These are phyloP conservation scores for Lepidurus packardi DNA, from an alignment of 1,140 invertebrate genomes.

Conservation along the genomic window DNA sequence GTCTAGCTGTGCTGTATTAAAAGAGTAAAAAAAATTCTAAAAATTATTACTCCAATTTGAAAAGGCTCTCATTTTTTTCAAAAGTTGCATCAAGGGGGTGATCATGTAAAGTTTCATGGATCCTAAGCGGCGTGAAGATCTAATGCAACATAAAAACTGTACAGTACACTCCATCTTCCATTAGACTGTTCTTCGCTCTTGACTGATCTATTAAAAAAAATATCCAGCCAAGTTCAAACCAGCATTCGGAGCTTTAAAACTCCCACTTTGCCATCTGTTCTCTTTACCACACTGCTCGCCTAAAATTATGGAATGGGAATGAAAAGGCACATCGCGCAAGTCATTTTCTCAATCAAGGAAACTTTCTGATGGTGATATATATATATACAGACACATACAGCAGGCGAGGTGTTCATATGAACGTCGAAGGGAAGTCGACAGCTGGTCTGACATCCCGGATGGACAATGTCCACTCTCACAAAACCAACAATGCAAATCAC, in stretches of 20 bases:
- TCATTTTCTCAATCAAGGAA: slow-evolving; percentile 4
- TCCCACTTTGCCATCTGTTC: slow-evolving; percentile 12
- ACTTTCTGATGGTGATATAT: not conserved
- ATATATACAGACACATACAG: not conserved
- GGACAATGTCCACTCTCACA: slow-evolving; percentile 13
- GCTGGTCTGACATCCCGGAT: slow-evolving; percentile 15
- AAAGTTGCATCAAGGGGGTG: slow-evolving; percentile 17
- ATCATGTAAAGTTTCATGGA: slow-evolving; percentile 10
- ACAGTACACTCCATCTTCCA: not conserved
- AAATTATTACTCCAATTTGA: not conserved
- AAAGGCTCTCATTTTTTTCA: slow-evolving; percentile 19
- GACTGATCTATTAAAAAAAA: slow-evolving; percentile 1
- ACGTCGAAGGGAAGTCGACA: slow-evolving; percentile 2
- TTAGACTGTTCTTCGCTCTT: slow-evolving; percentile 9
- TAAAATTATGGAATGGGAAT: slow-evolving; percentile 2
- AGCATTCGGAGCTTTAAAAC: not conserved
- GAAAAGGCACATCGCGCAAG: not conserved
- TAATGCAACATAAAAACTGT: not conserved
- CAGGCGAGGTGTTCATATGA: not conserved
- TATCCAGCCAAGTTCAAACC: not conserved
- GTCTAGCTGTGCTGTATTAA: slow-evolving; percentile 4
- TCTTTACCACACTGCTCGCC: not conserved
- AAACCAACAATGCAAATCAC: slow-evolving; percentile 19
- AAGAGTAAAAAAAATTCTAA: not conserved
- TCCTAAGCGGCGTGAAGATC: not conserved